These are phyloP conservation scores for Epinephelus malabaricus DNA, from an alignment of 2,797 vertebrate genomes.

Conservation along the genomic window DNA sequence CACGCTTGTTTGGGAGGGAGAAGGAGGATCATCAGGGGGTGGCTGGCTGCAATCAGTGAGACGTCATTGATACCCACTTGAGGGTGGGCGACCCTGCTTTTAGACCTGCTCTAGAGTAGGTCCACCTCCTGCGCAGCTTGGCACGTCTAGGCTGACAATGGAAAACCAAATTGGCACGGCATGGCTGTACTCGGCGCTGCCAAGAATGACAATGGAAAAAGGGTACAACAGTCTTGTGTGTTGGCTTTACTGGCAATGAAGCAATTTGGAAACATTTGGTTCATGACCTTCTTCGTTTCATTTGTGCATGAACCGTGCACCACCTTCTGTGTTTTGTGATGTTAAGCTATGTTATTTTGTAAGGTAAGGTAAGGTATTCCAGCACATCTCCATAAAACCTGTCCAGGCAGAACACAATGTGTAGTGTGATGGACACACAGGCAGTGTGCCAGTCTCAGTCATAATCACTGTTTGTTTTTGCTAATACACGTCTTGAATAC, in stretches of 20 bases:
- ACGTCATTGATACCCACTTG: too few species aligned
- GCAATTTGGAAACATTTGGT: not conserved
- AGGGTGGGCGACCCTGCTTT: too few species aligned
- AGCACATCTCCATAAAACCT: not conserved
- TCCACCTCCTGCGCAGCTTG: too few species aligned
- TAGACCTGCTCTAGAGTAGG: too few species aligned
- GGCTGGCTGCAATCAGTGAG: too few species aligned
- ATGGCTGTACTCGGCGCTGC: too few species aligned
- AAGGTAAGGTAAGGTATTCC: not conserved
- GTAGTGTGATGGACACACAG: not conserved
- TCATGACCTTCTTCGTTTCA: not conserved
- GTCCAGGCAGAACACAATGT: not conserved
- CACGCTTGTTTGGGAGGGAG: too few species aligned
- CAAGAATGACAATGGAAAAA: too few species aligned
- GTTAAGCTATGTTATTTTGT: not conserved
- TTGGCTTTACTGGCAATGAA: not conserved
- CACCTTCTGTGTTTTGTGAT: slow-evolving; percentile 4
- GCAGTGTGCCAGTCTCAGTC: not conserved
- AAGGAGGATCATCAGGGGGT: too few species aligned
- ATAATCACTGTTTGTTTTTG: not conserved
- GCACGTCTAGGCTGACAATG: too few species aligned
- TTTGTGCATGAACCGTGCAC: not conserved
- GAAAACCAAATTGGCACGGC: too few species aligned
- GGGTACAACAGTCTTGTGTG: not conserved
- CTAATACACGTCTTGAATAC: not conserved